Evolutionary conservation across 1,140 invertebrate species (phyloP), one percentile per base, ranked within the genome.

Genomic region (Pogonus chalceus): DNA sequence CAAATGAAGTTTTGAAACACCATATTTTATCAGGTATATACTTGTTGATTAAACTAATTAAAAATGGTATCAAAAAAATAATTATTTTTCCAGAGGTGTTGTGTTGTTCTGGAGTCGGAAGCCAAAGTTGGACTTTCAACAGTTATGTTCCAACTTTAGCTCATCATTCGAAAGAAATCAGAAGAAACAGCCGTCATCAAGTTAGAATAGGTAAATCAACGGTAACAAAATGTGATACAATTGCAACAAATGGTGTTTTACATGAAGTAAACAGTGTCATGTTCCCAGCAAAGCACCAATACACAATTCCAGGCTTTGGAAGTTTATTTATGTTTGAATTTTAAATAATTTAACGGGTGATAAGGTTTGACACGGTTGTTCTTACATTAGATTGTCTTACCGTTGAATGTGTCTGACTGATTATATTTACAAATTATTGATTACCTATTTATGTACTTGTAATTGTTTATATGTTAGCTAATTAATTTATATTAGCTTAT

Each of bases 31-130:
- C 69, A 63, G 75, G 71, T 73, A 65, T 58, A 58, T 53, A 9
- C 4, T 12, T 18, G 7, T 43, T 43, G 4, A n/a, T n/a, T n/a
- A n/a, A n/a, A n/a, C n/a, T n/a, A n/a, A n/a, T n/a, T n/a, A n/a
- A n/a, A n/a, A n/a, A n/a, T n/a, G n/a, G n/a, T n/a, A n/a, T n/a
- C n/a, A n/a, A n/a, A n/a, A n/a, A n/a, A n/a, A n/a, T n/a, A n/a
- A n/a, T n/a, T 43, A 56, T 58, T 52, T 55, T 65, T 63, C 7
- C 64, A 74, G 79, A 81, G 65, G 69, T 76, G 14, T 62, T 82
- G n/a, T 82, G 80, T 64, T 82, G 79, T 58, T 68, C 78, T 18
- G 79, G 78, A 26, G 72, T 80, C 35, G 73, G 74, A 46, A 71
- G 72, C 2, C 71, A 72, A 56, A 69, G 71, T 12, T 79, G 73